These are phyloP conservation scores for Belgica antarctica DNA, from an alignment of 2,888 invertebrate species.

Conservation along the genomic window DNA sequence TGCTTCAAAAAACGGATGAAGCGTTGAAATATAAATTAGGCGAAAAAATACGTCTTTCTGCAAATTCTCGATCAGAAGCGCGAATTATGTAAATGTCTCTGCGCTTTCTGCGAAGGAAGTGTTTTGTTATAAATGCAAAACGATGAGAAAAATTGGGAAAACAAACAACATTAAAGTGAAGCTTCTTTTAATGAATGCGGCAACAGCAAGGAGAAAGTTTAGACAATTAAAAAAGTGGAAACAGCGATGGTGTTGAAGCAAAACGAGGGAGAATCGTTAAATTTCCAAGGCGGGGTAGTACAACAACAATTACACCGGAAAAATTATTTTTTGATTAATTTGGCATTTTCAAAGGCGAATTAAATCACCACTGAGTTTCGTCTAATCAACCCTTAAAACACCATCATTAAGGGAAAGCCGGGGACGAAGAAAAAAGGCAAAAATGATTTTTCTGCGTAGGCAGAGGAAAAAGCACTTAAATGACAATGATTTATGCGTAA, in stretches of 20 bases:
- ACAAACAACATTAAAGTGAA: slow-evolving; percentile 28
- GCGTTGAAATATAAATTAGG: background rate
- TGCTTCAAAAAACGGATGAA: background rate
- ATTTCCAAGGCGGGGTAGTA: background rate
- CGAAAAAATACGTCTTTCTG: no score
- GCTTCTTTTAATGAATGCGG: slow-evolving; percentile 27
- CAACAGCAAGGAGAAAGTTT: slow-evolving; percentile 23
- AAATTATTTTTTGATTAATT: slow-evolving; percentile 40
- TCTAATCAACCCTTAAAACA: slow-evolving; percentile 41
- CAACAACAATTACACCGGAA: background rate
- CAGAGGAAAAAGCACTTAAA: slow-evolving; percentile 6
- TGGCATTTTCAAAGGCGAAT: slow-evolving; percentile 8
- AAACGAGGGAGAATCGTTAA: background rate
- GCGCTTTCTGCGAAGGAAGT: no score
- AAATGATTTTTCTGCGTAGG: slow-evolving; percentile 7
- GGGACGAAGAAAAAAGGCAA: background rate
- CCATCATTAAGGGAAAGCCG: slow-evolving; percentile 27
- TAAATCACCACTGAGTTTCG: slow-evolving; percentile 32
- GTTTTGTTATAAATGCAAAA: background rate
- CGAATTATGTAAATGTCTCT: background rate
- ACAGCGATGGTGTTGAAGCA: background rate
- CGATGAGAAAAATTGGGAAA: background rate
- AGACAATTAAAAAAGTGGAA: slow-evolving; percentile 29
- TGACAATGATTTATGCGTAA: slow-evolving; percentile 44
- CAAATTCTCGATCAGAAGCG: no score